Evolutionary conservation across 2,888 invertebrate genomes (phyloP).

Genomic region (Heliconius cydno): DNA sequence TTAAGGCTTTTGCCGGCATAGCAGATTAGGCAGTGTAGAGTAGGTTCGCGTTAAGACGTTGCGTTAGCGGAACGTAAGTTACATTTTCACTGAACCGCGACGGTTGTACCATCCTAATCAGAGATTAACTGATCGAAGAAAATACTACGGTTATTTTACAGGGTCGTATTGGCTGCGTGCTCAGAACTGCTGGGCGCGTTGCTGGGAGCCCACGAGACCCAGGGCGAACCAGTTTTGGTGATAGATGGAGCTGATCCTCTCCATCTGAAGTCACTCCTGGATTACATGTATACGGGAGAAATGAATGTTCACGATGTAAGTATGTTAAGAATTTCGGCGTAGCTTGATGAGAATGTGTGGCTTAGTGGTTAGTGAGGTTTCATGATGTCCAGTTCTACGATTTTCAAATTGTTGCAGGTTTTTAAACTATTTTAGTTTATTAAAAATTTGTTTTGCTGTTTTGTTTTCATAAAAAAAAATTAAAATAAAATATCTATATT

Average conservation of each 20-base stretch:
- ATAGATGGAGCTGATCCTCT: slow-evolving; percentile 85
- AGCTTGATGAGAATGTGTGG: no score
- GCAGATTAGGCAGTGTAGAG: no score
- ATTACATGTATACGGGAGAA: slow-evolving; percentile 98
- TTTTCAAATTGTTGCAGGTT: no score
- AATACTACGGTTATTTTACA: slow-evolving; percentile 78
- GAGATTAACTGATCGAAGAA: not conserved
- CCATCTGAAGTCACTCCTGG: slow-evolving; percentile 91
- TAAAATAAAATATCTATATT: no score
- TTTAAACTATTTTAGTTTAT: no score
- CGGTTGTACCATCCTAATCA: not conserved
- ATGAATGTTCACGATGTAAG: slow-evolving; percentile 97
- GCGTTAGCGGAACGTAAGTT: no score
- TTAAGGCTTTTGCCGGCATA: not conserved
- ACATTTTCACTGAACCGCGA: not conserved
- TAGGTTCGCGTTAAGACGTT: no score
- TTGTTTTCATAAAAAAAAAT: no score
- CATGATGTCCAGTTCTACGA: no score
- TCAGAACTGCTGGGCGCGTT: slow-evolving; percentile 95
- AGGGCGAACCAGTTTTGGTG: slow-evolving; percentile 88
- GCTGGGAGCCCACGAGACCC: slow-evolving; percentile 91
- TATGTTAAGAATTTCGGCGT: not conserved
- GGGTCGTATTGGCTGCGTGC: slow-evolving; percentile 95
- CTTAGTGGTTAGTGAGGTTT: no score
- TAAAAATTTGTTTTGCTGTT: no score